These are phyloP conservation scores for Brachyalestes nurse DNA, from an alignment of 2,797 vertebrate species.

Conservation along the genomic window DNA sequence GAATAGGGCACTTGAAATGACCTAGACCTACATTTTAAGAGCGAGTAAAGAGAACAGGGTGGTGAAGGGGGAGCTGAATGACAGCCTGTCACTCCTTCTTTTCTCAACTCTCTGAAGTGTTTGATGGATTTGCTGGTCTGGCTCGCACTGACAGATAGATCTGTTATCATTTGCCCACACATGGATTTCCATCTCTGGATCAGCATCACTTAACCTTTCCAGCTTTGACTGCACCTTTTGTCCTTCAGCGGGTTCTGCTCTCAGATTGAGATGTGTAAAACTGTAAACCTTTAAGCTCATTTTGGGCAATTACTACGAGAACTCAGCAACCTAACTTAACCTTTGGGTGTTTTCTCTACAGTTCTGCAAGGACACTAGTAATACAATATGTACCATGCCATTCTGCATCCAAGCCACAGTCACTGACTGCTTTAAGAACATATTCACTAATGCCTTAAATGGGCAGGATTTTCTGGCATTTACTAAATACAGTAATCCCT, in stretches of 20 bases:
- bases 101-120: constrained; percentile 1
- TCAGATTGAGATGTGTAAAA: neutral
- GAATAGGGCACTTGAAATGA: constrained; percentile 31
- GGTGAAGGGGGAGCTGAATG: neutral
- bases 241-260: neutral
- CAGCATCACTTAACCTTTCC: constrained; percentile 33
- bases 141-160: constrained; percentile 36
- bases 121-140: constrained; percentile 39
- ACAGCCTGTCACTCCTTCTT: constrained; percentile 11
- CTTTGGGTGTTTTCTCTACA: neutral
- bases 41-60: neutral
- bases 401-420: too few relatives aligned
- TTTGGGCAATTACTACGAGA: neutral
- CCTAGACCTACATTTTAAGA: constrained; percentile 36
- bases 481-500: too few relatives aligned
- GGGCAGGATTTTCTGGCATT: too few relatives aligned
- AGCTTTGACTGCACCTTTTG: constrained; percentile 3
- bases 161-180: constrained; percentile 46
- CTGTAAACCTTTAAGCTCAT: neutral
- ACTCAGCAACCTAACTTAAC: neutral
- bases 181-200: constrained; percentile 40
- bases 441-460: too few relatives aligned
- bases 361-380: neutral
- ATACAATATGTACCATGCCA: neutral
- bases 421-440: too few relatives aligned